Percentiles rank a stretch among this genome's conserved stretches.
phyloP scores from a whole-genome alignment of 1,140 invertebrate genomes.

The Epicauta chinensis region DNA sequence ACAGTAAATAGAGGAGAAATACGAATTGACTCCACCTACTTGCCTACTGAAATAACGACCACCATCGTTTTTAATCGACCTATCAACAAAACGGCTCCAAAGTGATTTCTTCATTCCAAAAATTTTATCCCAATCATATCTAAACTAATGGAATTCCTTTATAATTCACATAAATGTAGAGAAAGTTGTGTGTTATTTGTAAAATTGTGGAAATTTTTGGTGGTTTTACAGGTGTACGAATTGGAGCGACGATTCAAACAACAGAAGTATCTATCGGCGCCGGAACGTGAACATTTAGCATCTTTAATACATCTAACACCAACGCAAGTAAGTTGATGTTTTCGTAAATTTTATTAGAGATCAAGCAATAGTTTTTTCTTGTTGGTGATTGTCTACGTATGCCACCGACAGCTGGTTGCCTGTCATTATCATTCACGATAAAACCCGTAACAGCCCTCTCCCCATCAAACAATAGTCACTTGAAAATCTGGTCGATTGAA shows the following conservation, averaged over 20 bases:
- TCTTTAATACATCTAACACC: constrained; percentile 89
- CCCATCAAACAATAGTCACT: constrained; percentile 3
- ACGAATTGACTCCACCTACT: too few species aligned
- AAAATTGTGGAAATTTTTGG: background rate
- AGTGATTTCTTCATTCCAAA: too few species aligned
- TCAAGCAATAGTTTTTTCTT: background rate
- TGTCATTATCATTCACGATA: background rate
- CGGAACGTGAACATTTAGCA: constrained; percentile 93
- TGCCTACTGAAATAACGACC: too few species aligned
- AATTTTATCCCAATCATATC: too few species aligned
- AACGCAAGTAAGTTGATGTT: constrained; percentile 71
- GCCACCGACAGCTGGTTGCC: constrained; percentile 9
- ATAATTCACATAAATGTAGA: too few species aligned
- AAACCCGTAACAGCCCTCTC: too few species aligned
- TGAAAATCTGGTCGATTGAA: constrained; percentile 15
- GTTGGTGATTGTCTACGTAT: background rate
- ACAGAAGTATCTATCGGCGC: constrained; percentile 92
- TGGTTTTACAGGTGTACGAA: constrained; percentile 79
- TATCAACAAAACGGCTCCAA: too few species aligned
- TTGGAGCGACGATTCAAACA: constrained; percentile 94
- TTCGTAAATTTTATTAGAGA: background rate
- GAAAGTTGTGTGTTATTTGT: too few species aligned
- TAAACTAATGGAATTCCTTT: too few species aligned
- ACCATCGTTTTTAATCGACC: too few species aligned
- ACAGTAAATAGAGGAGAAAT: too few species aligned